Percentiles rank a stretch among this genome's conserved stretches.
These are phyloP conservation scores for Cheilosia scutellata DNA, from an alignment of 2,888 invertebrate genomes.

Conservation along the genomic window DNA sequence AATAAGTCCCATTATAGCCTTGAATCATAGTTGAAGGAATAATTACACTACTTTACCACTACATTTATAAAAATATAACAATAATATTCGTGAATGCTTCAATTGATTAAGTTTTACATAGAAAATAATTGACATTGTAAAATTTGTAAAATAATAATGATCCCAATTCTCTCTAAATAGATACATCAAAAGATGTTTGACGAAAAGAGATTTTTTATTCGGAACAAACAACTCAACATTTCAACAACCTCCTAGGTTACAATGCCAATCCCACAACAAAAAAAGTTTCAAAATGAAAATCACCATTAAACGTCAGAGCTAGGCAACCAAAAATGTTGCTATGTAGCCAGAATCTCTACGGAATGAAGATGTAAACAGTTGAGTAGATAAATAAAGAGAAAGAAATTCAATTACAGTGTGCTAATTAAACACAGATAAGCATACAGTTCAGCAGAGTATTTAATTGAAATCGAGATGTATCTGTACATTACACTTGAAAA, in stretches of 20 bases:
- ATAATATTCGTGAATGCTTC: no score
- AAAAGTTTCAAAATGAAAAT: slow-evolving; percentile 37
- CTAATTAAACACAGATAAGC: slow-evolving; percentile 54
- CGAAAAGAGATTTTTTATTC: background rate
- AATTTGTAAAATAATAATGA: no score
- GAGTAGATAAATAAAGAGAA: slow-evolving; percentile 39
- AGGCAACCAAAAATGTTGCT: background rate
- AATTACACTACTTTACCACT: no score
- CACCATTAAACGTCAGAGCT: slow-evolving; percentile 10
- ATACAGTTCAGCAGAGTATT: slow-evolving; percentile 38
- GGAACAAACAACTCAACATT: slow-evolving; percentile 30
- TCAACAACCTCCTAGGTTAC: slow-evolving; percentile 14
- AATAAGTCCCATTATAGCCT: no score
- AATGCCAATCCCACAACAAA: slow-evolving; percentile 9
- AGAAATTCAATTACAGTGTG: slow-evolving; percentile 45
- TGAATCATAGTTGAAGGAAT: no score
- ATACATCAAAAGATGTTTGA: background rate
- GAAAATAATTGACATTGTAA: no score
- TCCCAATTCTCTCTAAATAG: no score
- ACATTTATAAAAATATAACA: no score
- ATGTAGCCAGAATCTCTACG: background rate
- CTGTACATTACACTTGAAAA: slow-evolving; percentile 28
- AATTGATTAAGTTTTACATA: no score
- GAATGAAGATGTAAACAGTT: slow-evolving; percentile 17
- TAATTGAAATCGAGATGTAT: slow-evolving; percentile 54